These are phyloP conservation scores for Dichetophora obliterata DNA, from an alignment of 2,888 invertebrate genomes.

Conservation along the genomic window DNA sequence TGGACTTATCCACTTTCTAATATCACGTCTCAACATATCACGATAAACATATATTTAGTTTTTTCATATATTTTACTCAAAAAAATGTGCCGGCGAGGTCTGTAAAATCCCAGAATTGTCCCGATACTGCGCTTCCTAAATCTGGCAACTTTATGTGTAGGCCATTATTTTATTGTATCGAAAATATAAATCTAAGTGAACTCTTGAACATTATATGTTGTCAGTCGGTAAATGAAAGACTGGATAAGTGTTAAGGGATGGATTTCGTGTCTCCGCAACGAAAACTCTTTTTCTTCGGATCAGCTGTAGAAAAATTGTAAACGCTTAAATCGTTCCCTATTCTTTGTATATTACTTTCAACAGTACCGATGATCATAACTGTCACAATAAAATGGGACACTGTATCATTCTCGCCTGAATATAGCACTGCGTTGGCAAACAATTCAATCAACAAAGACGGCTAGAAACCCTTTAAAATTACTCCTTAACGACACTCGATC, in stretches of 20 bases:
- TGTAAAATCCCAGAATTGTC: too few species aligned
- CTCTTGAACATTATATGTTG: background rate
- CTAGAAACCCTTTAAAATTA: background rate
- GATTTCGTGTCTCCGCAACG: background rate
- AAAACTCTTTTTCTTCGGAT: too few species aligned
- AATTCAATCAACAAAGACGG: constrained; percentile 59
- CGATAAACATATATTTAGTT: too few species aligned
- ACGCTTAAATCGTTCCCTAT: background rate
- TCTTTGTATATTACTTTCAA: background rate
- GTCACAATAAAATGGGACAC: constrained; percentile 31
- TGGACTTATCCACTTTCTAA: too few species aligned
- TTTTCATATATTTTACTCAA: too few species aligned
- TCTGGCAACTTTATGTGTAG: too few species aligned
- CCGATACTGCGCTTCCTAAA: too few species aligned
- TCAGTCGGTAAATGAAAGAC: background rate
- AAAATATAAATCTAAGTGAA: background rate
- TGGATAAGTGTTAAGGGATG: background rate
- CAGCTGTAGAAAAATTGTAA: too few species aligned
- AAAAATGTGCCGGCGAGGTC: too few species aligned
- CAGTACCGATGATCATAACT: constrained; percentile 30
- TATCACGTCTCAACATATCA: too few species aligned
- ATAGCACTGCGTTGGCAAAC: constrained; percentile 48
- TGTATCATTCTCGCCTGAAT: constrained; percentile 42
- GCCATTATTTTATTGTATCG: background rate
- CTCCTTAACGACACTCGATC: too few species aligned